Base-by-base conservation (phyloP, 2,888 invertebrate genomes). In the Cotesia congregata region DNA sequence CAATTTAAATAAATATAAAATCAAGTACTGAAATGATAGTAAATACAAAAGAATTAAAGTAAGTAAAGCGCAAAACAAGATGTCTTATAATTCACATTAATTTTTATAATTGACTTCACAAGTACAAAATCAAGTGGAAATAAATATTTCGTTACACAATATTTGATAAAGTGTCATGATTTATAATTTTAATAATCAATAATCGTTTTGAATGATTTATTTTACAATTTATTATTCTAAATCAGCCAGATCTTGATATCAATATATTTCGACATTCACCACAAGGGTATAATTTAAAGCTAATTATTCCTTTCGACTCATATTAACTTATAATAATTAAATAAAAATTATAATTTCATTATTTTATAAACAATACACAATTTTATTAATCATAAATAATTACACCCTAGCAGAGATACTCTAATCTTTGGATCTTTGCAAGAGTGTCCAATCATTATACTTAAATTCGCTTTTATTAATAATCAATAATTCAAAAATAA, bases 71-170 rank as follows among this genome's bases (percentile, higher is more conserved):
- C 30, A 3, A 3, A 30, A 30, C 30, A 30, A 30, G 30, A 30
- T 30, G 30, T 72, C 50, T 76, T 60, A 70, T 39, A 20, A 30
- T 72, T 76, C 20, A 40, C 65, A 71, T 75, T 76, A 71, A 70
- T 75, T 82, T 85, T 85, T 82, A 84, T 67, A 83, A 84, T 87
- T 83, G 85, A 80, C 85, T 81, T 85, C 82, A 86, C 83, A 87
- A 86, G 85, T 87, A 87, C 83, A 87, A 87, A 87, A 87, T 85
- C 84, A 86, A 86, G 84, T 85, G 83, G 86, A 88, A 86, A 86
- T 88, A 87, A 86, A 86, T 87, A 88, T 86, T 85, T 84, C 82
- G 83, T 78, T 80, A 50, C 85, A 86, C 81, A 84, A 85, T 83
- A 80, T 82, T n/a, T 9, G 6, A 65, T 62, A 9, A 3, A 59